phyloP scores from a whole-genome alignment of 2,797 vertebrate genomes.

The Leptodactylus fallax region DNA sequence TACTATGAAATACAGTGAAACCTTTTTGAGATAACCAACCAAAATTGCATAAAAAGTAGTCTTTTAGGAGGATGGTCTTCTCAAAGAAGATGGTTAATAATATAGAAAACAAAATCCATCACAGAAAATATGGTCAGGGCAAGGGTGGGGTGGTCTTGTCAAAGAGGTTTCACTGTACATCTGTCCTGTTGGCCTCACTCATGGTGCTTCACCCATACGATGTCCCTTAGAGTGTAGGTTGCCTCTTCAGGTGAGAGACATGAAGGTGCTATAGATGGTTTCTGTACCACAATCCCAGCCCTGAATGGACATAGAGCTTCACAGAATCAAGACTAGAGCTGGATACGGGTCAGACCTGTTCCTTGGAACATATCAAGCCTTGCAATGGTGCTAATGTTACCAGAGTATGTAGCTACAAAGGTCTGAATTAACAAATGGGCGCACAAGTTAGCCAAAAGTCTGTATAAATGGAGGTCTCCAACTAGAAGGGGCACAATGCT shows the following conservation, averaged over 20 bases:
- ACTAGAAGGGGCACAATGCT: background rate
- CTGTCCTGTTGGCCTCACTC: background rate
- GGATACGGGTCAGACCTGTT: background rate
- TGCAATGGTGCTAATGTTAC: constrained; percentile 39
- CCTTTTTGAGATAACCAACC: too few species aligned
- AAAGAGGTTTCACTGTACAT: too few species aligned
- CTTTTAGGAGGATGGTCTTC: too few species aligned
- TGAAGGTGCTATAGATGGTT: background rate
- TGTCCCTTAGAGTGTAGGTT: background rate
- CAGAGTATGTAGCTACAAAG: constrained; percentile 13
- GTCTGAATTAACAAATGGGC: background rate
- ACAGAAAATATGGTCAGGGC: too few species aligned
- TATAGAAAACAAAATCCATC: too few species aligned
- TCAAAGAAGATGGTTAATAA: too few species aligned
- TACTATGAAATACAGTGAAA: background rate
- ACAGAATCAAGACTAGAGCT: background rate
- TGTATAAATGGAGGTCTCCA: background rate
- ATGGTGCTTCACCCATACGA: constrained; percentile 3
- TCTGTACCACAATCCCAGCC: too few species aligned
- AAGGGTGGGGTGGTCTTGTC: too few species aligned
- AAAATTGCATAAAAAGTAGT: too few species aligned
- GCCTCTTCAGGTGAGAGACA: background rate
- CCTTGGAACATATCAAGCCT: constrained; percentile 16
- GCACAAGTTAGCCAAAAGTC: background rate
- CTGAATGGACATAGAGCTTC: background rate